A percentile compares a stretch with the other conserved stretches of the same genome.
These are phyloP conservation scores for Saxidomus purpurata DNA, from an alignment of 1,140 invertebrate genomes.

Conservation along the genomic window DNA sequence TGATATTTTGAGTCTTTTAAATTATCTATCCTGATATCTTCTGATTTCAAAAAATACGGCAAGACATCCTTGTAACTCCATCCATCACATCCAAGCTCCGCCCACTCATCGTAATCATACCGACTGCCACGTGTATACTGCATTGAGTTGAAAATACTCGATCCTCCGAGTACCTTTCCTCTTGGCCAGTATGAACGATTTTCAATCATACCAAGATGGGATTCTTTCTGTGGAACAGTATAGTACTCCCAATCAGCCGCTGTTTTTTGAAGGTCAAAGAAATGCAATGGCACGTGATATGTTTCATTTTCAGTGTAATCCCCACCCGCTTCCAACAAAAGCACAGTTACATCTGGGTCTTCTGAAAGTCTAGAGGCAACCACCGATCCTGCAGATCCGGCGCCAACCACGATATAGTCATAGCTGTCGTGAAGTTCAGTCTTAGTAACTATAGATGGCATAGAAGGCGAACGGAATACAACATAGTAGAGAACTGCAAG, in stretches of 20 bases:
- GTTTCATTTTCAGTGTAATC: constrained; percentile 96
- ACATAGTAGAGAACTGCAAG: not conserved
- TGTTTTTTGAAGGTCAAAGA: constrained; percentile 58
- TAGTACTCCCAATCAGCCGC: constrained; percentile 96
- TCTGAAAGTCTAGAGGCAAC: constrained; percentile 96
- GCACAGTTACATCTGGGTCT: constrained; percentile 90
- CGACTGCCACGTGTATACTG: constrained; percentile 97
- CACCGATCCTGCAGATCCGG: constrained; percentile 93
- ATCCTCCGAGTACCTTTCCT: constrained; percentile 90
- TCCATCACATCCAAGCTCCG: constrained; percentile 93
- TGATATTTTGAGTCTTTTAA: constrained; percentile 56
- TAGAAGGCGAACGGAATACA: not conserved
- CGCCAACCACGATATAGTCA: constrained; percentile 55
- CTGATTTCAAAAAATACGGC: constrained; percentile 88
- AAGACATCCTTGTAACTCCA: constrained; percentile 95
- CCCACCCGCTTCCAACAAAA: constrained; percentile 95
- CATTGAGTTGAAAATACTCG: constrained; percentile 98
- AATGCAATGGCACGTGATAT: constrained; percentile 71
- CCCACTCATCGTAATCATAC: constrained; percentile 97
- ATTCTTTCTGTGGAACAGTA: constrained; percentile 93
- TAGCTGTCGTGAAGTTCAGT: constrained; percentile 87
- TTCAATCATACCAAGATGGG: constrained; percentile 90
- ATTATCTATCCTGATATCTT: constrained; percentile 41
- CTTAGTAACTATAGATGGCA: constrained; percentile 90
- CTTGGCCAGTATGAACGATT: constrained; percentile 86